A percentile compares a stretch with the other conserved stretches of the same genome.
Conservation (phyloP, 2,113 vertebrate species). For the Acanthisitta chloris region DNA sequence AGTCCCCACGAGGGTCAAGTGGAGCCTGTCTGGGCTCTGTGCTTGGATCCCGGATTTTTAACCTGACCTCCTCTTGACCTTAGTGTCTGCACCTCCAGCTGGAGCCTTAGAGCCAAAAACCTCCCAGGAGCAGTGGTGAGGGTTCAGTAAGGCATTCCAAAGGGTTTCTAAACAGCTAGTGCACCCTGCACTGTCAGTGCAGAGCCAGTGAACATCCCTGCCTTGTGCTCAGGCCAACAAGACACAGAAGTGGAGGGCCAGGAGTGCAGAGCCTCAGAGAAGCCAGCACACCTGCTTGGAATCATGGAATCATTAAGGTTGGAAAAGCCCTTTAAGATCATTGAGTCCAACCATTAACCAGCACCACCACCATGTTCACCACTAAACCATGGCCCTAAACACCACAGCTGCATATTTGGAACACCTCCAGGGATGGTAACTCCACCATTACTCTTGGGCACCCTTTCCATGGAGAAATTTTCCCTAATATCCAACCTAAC, state of each 20-base stretch:
- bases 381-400: neutral
- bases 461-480: neutral
- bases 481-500: neutral
- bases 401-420: neutral
- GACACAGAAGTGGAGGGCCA: neutral
- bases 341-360: neutral
- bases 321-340: neutral
- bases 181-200: neutral
- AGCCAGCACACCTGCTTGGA: neutral
- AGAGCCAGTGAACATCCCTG: neutral
- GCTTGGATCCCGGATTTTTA: neutral
- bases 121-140: neutral
- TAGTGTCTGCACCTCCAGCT: neutral
- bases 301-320: neutral
- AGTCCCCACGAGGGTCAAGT: neutral
- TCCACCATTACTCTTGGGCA: neutral
- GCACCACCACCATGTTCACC: neutral
- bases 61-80: slow-evolving; percentile 14
- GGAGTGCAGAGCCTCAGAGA: neutral
- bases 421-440: neutral
- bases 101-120: neutral
- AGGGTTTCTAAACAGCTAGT: neutral
- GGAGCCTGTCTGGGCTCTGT: neutral
- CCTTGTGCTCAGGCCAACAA: neutral
- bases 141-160: neutral